phyloP scores from a whole-genome alignment of 2,113 vertebrate genomes.

The Nesoenas mayeri region DNA sequence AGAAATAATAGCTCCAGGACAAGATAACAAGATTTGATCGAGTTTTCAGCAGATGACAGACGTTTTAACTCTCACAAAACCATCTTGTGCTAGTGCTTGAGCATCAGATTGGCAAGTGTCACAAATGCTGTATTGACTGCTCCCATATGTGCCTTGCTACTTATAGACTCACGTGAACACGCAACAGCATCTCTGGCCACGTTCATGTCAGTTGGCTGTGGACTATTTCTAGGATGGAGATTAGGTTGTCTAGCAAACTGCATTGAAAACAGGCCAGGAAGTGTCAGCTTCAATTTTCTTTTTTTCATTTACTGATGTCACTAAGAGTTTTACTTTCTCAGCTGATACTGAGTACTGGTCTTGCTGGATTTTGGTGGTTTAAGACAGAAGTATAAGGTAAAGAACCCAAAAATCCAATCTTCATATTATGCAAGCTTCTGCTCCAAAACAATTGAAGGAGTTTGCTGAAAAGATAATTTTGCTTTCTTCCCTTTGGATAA shows the following conservation, averaged over 20 bases:
- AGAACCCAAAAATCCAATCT: not conserved
- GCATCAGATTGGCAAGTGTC: not conserved
- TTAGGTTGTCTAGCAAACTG: not conserved
- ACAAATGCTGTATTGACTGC: not conserved
- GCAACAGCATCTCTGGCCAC: not conserved
- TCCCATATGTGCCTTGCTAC: not conserved
- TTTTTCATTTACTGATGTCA: not conserved
- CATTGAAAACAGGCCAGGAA: not conserved
- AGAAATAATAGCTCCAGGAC: not conserved
- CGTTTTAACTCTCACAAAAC: not conserved
- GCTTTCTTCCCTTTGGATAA: not conserved
- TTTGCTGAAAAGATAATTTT: not conserved
- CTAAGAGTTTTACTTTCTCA: not conserved
- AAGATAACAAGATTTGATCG: not conserved
- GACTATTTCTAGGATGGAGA: not conserved
- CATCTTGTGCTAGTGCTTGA: not conserved
- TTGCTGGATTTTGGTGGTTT: not conserved
- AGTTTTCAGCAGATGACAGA: constrained; percentile 2
- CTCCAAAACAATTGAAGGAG: not conserved
- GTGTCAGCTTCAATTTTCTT: not conserved
- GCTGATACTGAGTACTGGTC: not conserved
- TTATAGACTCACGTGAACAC: fast-evolving
- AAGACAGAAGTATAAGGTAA: not conserved
- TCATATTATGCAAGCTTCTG: not conserved
- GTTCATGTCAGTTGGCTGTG: not conserved